Conservation (phyloP, 1,140 invertebrate species). For the Druon quercuslanigerum region DNA sequence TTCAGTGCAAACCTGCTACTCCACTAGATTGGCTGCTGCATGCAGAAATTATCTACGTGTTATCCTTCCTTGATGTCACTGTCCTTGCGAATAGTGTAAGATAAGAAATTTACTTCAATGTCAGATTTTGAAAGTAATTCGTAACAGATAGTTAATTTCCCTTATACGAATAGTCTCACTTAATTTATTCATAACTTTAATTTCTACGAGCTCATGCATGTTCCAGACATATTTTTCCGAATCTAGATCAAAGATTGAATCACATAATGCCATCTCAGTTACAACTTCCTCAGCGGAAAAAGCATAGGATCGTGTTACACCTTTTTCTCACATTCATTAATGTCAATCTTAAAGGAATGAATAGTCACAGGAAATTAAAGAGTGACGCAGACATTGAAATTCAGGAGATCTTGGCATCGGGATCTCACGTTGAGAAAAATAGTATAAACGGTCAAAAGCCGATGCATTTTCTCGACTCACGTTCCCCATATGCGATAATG, state of each 20-base stretch:
- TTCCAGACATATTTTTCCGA: background rate
- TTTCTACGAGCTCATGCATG: background rate
- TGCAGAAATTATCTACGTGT: background rate
- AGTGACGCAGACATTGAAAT: conserved; percentile 31
- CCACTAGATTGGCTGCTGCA: background rate
- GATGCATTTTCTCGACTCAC: conserved; percentile 21
- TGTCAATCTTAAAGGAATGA: conserved; percentile 11
- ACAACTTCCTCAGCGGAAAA: conserved; percentile 16
- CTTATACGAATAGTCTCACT: background rate
- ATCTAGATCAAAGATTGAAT: background rate
- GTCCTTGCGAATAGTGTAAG: too few species aligned
- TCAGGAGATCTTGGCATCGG: conserved; percentile 40
- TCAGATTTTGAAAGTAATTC: background rate
- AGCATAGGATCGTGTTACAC: conserved; percentile 2
- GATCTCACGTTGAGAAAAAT: conserved; percentile 49
- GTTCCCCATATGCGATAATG: conserved; percentile 61
- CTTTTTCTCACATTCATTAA: conserved; percentile 32
- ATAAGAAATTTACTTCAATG: background rate
- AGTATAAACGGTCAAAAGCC: conserved; percentile 30
- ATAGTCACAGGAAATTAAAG: conserved; percentile 12
- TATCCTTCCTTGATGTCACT: background rate
- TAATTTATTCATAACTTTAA: background rate
- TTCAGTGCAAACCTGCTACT: background rate
- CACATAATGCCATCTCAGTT: conserved; percentile 11
- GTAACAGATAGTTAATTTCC: background rate